Percentiles rank a stretch among this genome's conserved stretches.
These are phyloP conservation scores for Tuta absoluta DNA, from an alignment of 2,888 invertebrate genomes.

Conservation along the genomic window DNA sequence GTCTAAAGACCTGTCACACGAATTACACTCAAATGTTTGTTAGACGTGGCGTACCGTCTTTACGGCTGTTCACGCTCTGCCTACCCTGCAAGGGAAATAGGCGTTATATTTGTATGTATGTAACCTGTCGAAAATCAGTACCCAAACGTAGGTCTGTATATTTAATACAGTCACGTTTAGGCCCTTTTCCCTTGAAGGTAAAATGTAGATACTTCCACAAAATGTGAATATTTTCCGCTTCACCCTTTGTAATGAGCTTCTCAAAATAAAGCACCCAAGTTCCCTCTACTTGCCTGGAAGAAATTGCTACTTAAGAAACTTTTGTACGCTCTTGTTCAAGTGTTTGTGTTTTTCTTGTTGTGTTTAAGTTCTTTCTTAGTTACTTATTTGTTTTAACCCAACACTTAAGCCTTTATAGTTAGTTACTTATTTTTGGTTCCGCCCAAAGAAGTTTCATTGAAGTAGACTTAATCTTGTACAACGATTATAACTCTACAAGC, in stretches of 20 bases:
- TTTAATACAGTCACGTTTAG: conserved; percentile 3
- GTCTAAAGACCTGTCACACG: too few relatives aligned
- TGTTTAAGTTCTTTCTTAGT: background rate
- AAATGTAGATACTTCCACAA: background rate
- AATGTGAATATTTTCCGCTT: background rate
- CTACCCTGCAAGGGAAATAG: too few relatives aligned
- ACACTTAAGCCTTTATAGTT: too few relatives aligned
- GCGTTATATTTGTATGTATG: too few relatives aligned
- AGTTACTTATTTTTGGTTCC: too few relatives aligned
- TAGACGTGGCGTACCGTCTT: too few relatives aligned
- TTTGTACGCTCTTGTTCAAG: background rate
- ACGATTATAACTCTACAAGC: too few relatives aligned
- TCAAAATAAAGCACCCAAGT: conserved; percentile 8
- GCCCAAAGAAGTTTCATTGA: too few relatives aligned
- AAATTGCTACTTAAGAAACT: conserved; percentile 8
- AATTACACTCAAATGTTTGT: too few relatives aligned
- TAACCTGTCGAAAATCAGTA: background rate
- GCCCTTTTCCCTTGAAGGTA: background rate
- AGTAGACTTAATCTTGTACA: too few relatives aligned
- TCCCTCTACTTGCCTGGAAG: conserved; percentile 6
- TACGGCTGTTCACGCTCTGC: too few relatives aligned
- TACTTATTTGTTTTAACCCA: background rate
- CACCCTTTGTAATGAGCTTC: background rate
- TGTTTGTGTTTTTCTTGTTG: conserved; percentile 1
- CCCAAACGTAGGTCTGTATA: background rate